phyloP scores from a whole-genome alignment of 1,140 invertebrate species.

The Anoplolepis gracilipes region DNA sequence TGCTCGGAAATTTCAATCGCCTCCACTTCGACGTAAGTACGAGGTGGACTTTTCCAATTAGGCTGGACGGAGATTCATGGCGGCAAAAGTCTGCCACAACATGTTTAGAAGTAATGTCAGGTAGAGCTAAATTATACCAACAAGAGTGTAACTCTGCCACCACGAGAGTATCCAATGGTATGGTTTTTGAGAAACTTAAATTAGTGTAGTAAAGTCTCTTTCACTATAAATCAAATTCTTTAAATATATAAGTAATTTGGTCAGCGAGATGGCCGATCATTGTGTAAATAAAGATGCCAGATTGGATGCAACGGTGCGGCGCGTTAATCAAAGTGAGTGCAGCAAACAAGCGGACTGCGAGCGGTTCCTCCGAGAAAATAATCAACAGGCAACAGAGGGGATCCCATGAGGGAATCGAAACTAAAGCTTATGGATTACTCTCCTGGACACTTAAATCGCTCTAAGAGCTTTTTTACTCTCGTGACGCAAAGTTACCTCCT shows the following conservation, averaged over 20 bases:
- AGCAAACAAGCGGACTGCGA: conserved; percentile 15
- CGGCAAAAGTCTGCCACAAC: background rate
- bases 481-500: conserved; percentile 48
- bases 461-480: conserved; percentile 58
- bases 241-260: conserved; percentile 13
- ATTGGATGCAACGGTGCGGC: conserved; percentile 40
- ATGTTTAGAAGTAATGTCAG: conserved; percentile 28
- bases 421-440: conserved; percentile 62
- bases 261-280: conserved; percentile 1
- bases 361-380: conserved; percentile 45
- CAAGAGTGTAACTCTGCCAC: background rate
- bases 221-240: background rate
- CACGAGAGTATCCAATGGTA: too few relatives aligned
- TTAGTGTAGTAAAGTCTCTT: background rate
- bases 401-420: conserved; percentile 50
- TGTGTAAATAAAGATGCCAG: conserved; percentile 18
- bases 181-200: background rate
- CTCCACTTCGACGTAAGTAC: conserved; percentile 34
- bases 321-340: conserved; percentile 57
- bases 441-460: conserved; percentile 55
- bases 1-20: conserved; percentile 79
- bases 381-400: conserved; percentile 52
- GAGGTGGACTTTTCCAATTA: conserved; percentile 83
- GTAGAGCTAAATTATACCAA: conserved; percentile 6
- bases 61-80: conserved; percentile 78